Evolutionary conservation across 2,797 vertebrate genomes (phyloP), one percentile per base, ranked within the genome.

Genomic region (Pseudomugil gertrudae): DNA sequence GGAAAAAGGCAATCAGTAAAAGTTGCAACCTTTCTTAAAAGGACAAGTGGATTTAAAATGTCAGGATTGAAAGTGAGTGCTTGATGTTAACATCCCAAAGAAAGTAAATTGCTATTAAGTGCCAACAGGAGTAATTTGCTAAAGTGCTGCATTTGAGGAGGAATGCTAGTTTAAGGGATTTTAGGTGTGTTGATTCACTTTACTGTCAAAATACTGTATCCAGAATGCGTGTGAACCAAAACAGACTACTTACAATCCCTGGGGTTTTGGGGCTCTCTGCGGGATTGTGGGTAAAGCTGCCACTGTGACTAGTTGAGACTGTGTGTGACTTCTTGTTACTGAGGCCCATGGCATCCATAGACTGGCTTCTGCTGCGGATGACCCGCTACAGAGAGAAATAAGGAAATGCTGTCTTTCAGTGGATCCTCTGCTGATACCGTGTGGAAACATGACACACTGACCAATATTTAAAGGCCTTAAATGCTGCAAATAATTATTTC

Each of bases 361-460:
- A 96, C 79, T 96, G 95, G 93, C 96, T 96, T 89, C 96, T 96
- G 89, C 94, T 96, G 90, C 96, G 94, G 90, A 96, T 97, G 87
- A 96, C 96, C 75, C 96, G 91, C 95, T 96, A 91, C 88, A 91
- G 90, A 91, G 85, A 92, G 83, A 93, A 71, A 92, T 68, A 88
- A 92, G 92, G 92, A 94, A 74, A 94, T 72, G 84, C 74, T 5
- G 85, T 81, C 74, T 9, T 82, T 93, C 90, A 94, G 77, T 69
- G 84, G 79, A 74, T 63, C 79, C 75, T 66, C 79, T 48, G 60
- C 43, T 21, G 35, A 56, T 53, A 3, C 27, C 14, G 21, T 23
- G 74, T 74, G 77, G 84, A 75, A 74, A 78, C 45, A 38, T 38
- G 82, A 58, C 61, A 79, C 74, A 77, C 82, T 70, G 76, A 74